Percentiles rank a stretch among this genome's conserved stretches.
Evolutionary conservation across 2,888 invertebrate species (phyloP).

Genomic region (Morinoia aosen): DNA sequence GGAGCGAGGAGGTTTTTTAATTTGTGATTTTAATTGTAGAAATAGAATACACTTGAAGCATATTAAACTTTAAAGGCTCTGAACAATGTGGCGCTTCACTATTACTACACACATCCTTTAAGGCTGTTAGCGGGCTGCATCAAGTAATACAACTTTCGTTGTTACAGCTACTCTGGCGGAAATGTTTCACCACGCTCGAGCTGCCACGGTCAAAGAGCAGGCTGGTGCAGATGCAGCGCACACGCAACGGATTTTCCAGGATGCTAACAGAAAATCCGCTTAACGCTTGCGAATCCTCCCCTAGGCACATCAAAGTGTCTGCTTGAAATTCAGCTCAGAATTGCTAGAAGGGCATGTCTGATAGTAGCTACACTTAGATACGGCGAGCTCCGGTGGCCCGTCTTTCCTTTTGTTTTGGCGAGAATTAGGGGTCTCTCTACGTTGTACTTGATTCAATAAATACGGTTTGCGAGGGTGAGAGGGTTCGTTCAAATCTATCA

Average conservation of each 20-base stretch:
- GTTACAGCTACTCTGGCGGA: background rate
- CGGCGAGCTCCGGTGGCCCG: background rate
- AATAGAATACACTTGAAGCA: background rate
- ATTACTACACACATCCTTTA: too few relatives aligned
- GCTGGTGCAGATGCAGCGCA: background rate
- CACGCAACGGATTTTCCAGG: background rate
- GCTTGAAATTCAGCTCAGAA: conserved; percentile 23
- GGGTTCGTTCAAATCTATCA: background rate
- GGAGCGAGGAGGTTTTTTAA: background rate
- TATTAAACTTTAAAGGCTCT: background rate
- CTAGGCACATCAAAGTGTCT: conserved; percentile 24
- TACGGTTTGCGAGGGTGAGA: background rate
- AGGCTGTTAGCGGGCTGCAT: too few relatives aligned
- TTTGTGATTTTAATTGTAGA: too few relatives aligned
- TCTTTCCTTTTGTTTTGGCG: background rate
- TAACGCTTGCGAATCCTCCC: conserved; percentile 14
- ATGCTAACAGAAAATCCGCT: conserved; percentile 32
- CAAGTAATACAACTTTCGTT: background rate
- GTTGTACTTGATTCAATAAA: background rate
- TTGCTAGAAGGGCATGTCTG: background rate
- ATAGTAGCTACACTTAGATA: background rate
- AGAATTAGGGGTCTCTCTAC: background rate
- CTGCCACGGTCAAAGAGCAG: background rate
- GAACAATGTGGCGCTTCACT: background rate
- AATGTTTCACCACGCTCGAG: background rate